Conservation (phyloP, 1,140 invertebrate genomes). For the Trigoniulus corallinus region DNA sequence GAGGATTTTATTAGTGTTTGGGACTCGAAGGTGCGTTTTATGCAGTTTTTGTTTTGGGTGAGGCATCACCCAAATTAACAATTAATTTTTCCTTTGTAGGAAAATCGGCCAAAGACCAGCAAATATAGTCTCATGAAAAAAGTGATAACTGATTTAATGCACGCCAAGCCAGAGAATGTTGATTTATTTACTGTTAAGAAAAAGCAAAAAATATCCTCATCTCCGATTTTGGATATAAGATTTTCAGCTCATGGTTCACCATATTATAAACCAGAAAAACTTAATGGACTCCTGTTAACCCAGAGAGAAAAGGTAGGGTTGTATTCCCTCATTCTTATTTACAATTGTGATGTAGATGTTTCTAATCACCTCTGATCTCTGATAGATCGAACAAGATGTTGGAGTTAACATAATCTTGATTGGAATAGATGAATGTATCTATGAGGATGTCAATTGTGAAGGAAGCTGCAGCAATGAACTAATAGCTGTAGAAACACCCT, state of each 20-base stretch:
- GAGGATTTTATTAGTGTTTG: slow-evolving; percentile 57
- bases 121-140: slow-evolving; percentile 52
- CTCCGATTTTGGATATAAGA: slow-evolving; percentile 51
- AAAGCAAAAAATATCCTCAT: slow-evolving; percentile 19
- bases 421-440: slow-evolving; percentile 66
- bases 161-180: slow-evolving; percentile 59
- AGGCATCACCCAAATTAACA: too few relatives aligned
- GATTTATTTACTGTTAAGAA: slow-evolving; percentile 73
- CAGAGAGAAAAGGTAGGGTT: slow-evolving; percentile 41
- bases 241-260: slow-evolving; percentile 84
- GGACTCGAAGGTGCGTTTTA: slow-evolving; percentile 4
- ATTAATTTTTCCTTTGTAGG: slow-evolving; percentile 1
- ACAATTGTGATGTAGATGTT: too few relatives aligned
- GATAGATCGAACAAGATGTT: slow-evolving; percentile 45
- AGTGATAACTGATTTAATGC: slow-evolving; percentile 51
- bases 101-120: slow-evolving; percentile 27
- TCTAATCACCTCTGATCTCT: too few relatives aligned
- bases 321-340: too few relatives aligned
- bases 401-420: slow-evolving; percentile 59
- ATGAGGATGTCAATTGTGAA: slow-evolving; percentile 25
- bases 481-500: slow-evolving; percentile 48
- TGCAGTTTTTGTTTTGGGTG: neutral
- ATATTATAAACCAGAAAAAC: slow-evolving; percentile 65
- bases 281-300: slow-evolving; percentile 56
- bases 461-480: slow-evolving; percentile 52